These are phyloP conservation scores for Pristionchus japonicus DNA, from an alignment of 2,888 invertebrate genomes.

Conservation along the genomic window DNA sequence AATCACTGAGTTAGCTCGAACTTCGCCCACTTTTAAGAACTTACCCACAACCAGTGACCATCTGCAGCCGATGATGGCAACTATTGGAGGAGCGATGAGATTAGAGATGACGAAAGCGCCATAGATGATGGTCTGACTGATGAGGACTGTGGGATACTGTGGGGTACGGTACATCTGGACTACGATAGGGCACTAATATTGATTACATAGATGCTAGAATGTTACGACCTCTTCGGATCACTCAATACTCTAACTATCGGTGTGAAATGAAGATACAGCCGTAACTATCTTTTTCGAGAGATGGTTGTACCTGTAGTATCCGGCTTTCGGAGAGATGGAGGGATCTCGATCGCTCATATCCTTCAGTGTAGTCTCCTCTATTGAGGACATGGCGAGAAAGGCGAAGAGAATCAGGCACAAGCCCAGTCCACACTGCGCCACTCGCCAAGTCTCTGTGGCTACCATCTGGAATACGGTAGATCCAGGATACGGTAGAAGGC, in stretches of 20 bases:
- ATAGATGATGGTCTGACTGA: slow-evolving; percentile 54
- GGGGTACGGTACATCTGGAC: too few relatives aligned
- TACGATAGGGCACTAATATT: too few relatives aligned
- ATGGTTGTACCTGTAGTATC: slow-evolving; percentile 42
- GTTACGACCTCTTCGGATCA: too few relatives aligned
- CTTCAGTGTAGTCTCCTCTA: slow-evolving; percentile 39
- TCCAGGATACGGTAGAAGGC: background rate
- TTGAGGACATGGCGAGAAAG: slow-evolving; percentile 46
- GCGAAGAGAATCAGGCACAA: slow-evolving; percentile 40
- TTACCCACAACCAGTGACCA: slow-evolving; percentile 36
- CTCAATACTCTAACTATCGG: too few relatives aligned
- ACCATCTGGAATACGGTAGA: slow-evolving; percentile 4
- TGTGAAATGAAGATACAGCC: background rate
- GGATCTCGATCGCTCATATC: slow-evolving; percentile 10
- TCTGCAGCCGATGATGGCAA: slow-evolving; percentile 43
- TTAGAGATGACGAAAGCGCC: slow-evolving; percentile 50
- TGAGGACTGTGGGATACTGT: too few relatives aligned
- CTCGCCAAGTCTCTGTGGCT: background rate
- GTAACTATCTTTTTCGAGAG: background rate
- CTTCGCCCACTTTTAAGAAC: too few relatives aligned
- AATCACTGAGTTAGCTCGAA: too few relatives aligned
- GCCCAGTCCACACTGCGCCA: slow-evolving; percentile 31
- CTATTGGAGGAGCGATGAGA: slow-evolving; percentile 50
- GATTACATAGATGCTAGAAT: too few relatives aligned
- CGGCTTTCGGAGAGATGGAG: slow-evolving; percentile 7